phyloP scores from a whole-genome alignment of 1,140 invertebrate genomes.

The Marisa cornuarietis region DNA sequence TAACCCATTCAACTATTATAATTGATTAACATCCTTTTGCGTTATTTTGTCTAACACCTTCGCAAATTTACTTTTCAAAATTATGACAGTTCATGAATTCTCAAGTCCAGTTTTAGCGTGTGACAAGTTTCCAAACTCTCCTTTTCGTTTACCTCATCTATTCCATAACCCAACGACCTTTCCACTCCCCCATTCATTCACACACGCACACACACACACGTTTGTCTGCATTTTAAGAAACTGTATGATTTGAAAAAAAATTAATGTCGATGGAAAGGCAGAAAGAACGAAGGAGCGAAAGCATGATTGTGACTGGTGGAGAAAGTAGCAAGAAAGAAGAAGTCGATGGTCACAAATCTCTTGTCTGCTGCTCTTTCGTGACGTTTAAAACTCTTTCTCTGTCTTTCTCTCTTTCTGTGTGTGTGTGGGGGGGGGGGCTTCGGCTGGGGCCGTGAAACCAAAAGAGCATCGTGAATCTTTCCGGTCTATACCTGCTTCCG shows the following conservation, averaged over 20 bases:
- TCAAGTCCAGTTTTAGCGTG: no score
- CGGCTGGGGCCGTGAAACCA: no score
- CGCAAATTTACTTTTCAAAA: no score
- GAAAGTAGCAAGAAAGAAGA: neutral
- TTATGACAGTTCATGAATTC: no score
- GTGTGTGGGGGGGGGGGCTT: no score
- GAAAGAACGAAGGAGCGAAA: conserved; percentile 5
- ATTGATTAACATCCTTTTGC: no score
- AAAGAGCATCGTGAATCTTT: no score
- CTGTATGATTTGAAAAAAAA: no score
- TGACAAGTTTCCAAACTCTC: neutral
- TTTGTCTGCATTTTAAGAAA: no score
- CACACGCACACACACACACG: neutral
- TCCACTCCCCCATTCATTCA: neutral
- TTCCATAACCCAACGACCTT: neutral
- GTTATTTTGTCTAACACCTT: no score
- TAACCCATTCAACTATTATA: no score
- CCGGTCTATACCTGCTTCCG: no score
- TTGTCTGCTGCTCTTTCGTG: neutral
- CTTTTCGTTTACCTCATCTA: neutral
- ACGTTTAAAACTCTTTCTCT: neutral
- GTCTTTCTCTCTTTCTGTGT: neutral
- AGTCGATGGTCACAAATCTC: neutral
- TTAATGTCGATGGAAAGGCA: neutral
- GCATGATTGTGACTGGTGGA: neutral